Evolutionary conservation across 2,797 vertebrate species (phyloP), one percentile per base, ranked within the genome.

Genomic region (Ciconia nigra): DNA sequence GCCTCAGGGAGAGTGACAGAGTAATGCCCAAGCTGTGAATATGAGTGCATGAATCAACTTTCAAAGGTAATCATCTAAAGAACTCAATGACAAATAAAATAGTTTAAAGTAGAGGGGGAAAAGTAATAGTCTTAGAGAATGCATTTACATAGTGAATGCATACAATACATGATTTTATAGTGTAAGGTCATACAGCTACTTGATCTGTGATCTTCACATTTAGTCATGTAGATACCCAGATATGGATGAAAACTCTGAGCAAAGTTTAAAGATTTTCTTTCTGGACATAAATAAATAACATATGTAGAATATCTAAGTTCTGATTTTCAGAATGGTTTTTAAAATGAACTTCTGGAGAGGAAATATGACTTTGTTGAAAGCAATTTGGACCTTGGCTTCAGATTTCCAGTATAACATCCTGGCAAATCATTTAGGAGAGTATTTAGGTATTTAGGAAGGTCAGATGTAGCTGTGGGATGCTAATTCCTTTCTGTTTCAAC

Each of bases 51-150:
- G 20, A 63, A 78, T 13, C 11, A 28, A 1, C 2, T 78, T 82
- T 58, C 20, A 69, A 69, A 58, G 5, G 8, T 47, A 69, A 69
- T 49, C 0, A 0, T 21, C 11, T 63, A 26, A 6, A 18, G 3
- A 78, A 4, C 13, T 57, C 47, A 82, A 18, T 24, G 29, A 67
- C 52, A 67, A 85, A 33, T 35, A 35, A 79, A 54, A 10, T 26
- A 37, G 55, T 39, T 71, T n/a, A 55, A 55, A 83, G 33, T 37
- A 13, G 14, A 22, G 7, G 15, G 10, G 13, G 9, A 11, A 10
- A 74, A 47, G 18, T n/a, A 47, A 62, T 19, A 52, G 9, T 16
- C 22, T 42, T 39, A 67, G 31, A 44, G 49, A 63, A 73, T 24
- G 4, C 2, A 29, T 42, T 51, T n/a, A n/a, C 25, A 41, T 31